phyloP scores from a whole-genome alignment of 1,140 invertebrate genomes.

The Euschistus heros region DNA sequence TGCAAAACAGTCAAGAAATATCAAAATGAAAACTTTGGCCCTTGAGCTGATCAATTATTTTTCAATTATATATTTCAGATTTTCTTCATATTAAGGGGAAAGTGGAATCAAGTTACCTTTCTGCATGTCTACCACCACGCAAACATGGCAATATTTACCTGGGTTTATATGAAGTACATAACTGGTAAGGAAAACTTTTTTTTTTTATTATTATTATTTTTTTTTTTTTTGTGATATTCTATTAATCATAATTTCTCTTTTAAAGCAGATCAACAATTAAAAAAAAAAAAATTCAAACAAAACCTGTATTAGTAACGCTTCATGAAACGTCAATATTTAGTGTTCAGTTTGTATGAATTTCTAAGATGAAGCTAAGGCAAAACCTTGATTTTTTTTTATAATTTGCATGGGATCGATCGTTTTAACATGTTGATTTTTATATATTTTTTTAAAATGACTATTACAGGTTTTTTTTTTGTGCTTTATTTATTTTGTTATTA shows the following conservation, averaged over 20 bases:
- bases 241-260: background rate
- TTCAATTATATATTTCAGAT: conserved; percentile 37
- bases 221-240: background rate
- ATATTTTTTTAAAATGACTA: too few species aligned
- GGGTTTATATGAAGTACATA: conserved; percentile 41
- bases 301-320: background rate
- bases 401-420: too few species aligned
- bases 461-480: too few species aligned
- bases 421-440: too few species aligned
- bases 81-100: conserved; percentile 53
- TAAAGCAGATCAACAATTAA: background rate
- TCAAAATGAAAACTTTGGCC: too few species aligned
- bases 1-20: background rate
- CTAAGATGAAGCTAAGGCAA: too few species aligned
- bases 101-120: conserved; percentile 48
- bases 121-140: conserved; percentile 55
- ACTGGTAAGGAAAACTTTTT: conserved; percentile 33
- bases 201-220: background rate
- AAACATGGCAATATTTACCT: conserved; percentile 41
- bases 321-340: too few species aligned
- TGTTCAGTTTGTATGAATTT: background rate
- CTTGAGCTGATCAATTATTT: background rate
- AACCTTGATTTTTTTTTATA: too few species aligned
- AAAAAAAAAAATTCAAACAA: background rate
- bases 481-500: too few species aligned